A percentile compares a stretch with the other conserved stretches of the same genome.
phyloP scores from a whole-genome alignment of 1,140 invertebrate species.

The Fopius arisanus region DNA sequence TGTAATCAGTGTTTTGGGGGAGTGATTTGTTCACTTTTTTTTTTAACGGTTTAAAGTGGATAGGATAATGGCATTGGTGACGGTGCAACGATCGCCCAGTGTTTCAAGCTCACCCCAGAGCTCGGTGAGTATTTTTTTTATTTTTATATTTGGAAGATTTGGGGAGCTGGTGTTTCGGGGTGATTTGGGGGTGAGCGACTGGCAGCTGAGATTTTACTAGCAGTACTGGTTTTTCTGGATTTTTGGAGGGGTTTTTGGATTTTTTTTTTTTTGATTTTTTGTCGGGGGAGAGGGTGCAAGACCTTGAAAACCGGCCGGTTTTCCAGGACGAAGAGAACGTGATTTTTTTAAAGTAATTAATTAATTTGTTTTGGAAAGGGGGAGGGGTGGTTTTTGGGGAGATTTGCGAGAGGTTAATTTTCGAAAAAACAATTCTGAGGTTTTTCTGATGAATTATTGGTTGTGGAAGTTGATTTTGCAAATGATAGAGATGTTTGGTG shows the following conservation, averaged over 20 bases:
- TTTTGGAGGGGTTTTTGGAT: neutral
- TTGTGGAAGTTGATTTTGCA: too few species aligned
- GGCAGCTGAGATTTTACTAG: neutral
- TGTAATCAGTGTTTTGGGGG: conserved; percentile 5
- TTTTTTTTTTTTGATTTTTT: neutral
- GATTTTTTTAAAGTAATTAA: too few species aligned
- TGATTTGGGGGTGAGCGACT: neutral
- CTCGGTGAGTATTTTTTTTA: conserved; percentile 62
- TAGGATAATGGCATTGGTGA: conserved; percentile 71
- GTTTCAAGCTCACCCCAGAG: conserved; percentile 73
- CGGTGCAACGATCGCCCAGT: conserved; percentile 75
- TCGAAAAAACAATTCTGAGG: too few species aligned
- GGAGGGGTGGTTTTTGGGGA: too few species aligned
- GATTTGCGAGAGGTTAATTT: too few species aligned
- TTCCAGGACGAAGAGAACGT: too few species aligned
- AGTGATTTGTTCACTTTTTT: conserved; percentile 3
- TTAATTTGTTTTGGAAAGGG: too few species aligned
- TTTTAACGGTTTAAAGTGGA: conserved; percentile 30
- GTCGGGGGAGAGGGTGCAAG: too few species aligned
- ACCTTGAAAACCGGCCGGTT: too few species aligned
- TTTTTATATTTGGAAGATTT: neutral
- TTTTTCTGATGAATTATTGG: too few species aligned
- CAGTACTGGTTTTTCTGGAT: too few species aligned
- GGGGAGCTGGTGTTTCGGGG: neutral
- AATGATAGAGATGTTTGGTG: too few species aligned